These are phyloP conservation scores for Cheiracanthium punctorium DNA, from an alignment of 2,888 invertebrate genomes.

Conservation along the genomic window DNA sequence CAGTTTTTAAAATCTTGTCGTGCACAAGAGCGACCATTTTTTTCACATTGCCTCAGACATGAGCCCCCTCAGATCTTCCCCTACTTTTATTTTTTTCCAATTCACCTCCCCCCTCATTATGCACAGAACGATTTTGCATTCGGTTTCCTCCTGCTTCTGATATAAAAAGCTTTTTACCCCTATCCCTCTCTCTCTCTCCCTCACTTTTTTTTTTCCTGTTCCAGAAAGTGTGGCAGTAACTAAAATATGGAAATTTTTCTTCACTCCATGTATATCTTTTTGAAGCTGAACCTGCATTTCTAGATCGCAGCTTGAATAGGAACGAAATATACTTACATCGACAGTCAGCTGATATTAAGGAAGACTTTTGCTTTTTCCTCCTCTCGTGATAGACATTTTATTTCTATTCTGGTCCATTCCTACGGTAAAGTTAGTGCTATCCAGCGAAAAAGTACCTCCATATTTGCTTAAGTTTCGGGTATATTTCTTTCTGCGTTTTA, in stretches of 20 bases:
- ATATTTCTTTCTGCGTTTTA: too few relatives aligned
- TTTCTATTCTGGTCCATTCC: background rate
- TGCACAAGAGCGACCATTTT: slow-evolving; percentile 12
- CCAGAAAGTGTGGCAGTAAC: slow-evolving; percentile 48
- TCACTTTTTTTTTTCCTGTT: slow-evolving; percentile 44
- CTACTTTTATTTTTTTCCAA: slow-evolving; percentile 14
- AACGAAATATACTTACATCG: slow-evolving; percentile 37
- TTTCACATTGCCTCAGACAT: background rate
- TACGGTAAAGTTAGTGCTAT: background rate
- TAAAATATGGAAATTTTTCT: slow-evolving; percentile 64
- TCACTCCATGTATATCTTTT: slow-evolving; percentile 27
- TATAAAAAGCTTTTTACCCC: slow-evolving; percentile 49
- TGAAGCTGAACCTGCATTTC: slow-evolving; percentile 46
- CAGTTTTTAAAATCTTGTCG: background rate
- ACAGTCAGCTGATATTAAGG: slow-evolving; percentile 9
- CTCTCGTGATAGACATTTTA: slow-evolving; percentile 38
- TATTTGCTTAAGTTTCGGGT: background rate
- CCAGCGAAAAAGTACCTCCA: background rate
- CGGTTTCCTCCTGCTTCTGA: background rate
- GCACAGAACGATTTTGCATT: slow-evolving; percentile 16
- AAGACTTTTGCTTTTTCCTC: slow-evolving; percentile 5
- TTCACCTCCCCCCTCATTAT: slow-evolving; percentile 20
- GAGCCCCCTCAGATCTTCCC: background rate
- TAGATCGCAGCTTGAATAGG: slow-evolving; percentile 20
- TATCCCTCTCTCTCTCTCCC: slow-evolving; percentile 23